These are phyloP conservation scores for Paracanthobrama guichenoti DNA, from an alignment of 2,113 vertebrate species.

Conservation along the genomic window DNA sequence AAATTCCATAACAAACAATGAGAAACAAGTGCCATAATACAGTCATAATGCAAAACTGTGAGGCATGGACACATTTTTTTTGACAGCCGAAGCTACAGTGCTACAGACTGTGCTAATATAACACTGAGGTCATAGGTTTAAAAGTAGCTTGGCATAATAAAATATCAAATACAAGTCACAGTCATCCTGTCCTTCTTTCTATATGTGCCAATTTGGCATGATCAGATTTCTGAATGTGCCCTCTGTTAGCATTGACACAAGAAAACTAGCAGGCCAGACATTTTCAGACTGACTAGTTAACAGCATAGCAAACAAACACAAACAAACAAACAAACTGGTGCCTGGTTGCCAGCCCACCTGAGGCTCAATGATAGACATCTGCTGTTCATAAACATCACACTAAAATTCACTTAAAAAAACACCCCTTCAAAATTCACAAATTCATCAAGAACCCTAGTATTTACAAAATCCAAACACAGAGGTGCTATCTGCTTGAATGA, in stretches of 20 bases:
- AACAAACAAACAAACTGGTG: too few species aligned
- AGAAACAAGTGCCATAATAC: too few species aligned
- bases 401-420: background rate
- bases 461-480: background rate
- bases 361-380: background rate
- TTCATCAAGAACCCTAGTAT: background rate
- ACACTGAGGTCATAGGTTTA: too few species aligned
- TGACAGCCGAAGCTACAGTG: too few species aligned
- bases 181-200: background rate
- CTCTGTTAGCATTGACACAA: background rate
- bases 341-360: too few species aligned
- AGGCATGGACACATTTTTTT: too few species aligned
- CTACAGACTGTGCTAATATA: too few species aligned
- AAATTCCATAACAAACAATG: too few species aligned
- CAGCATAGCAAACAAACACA: background rate
- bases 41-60: too few species aligned
- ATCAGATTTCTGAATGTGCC: background rate
- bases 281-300: background rate
- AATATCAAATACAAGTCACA: background rate
- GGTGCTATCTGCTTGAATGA: background rate
- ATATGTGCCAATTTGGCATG: background rate
- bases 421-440: background rate
- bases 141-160: too few species aligned
- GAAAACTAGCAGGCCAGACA: background rate
- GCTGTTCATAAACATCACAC: background rate